Percentiles rank a stretch among this genome's conserved stretches.
These are phyloP conservation scores for Sepiola atlantica DNA, from an alignment of 2,888 invertebrate genomes.

Conservation along the genomic window DNA sequence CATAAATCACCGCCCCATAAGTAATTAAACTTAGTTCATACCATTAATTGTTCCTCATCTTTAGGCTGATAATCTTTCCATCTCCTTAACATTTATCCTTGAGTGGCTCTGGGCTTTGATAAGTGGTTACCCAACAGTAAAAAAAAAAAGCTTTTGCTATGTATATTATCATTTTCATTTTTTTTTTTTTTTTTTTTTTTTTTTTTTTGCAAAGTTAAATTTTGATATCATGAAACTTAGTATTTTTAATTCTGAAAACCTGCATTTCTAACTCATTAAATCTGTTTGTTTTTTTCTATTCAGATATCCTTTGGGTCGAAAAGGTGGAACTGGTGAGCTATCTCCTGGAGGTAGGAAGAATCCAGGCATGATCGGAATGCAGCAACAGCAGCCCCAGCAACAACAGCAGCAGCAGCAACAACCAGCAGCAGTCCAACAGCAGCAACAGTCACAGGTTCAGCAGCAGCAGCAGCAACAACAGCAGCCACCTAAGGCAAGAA, in stretches of 20 bases:
- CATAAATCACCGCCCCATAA: no score
- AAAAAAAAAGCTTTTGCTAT: no score
- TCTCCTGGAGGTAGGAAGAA: slow-evolving; percentile 61
- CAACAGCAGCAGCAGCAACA: slow-evolving; percentile 50
- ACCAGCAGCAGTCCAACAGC: slow-evolving; percentile 51
- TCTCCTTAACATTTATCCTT: no score
- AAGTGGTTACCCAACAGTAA: no score
- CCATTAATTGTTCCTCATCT: no score
- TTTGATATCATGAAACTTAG: no score
- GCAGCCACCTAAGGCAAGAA: slow-evolving; percentile 49
- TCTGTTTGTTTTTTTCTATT: background rate
- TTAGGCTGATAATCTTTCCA: no score
- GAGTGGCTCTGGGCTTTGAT: no score
- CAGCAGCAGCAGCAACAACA: slow-evolving; percentile 52
- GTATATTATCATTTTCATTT: no score
- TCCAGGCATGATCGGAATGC: slow-evolving; percentile 54
- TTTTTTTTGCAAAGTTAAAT: no score
- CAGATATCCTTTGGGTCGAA: slow-evolving; percentile 45
- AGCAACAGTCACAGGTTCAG: slow-evolving; percentile 44
- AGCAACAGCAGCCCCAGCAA: slow-evolving; percentile 52
- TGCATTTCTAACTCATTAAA: background rate
- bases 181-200: background rate
- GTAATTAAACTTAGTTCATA: no score
- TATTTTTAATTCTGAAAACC: no score
- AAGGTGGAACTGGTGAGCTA: slow-evolving; percentile 54